Base-by-base conservation (phyloP, 2,113 vertebrate species). In the Amphiprion percula region DNA sequence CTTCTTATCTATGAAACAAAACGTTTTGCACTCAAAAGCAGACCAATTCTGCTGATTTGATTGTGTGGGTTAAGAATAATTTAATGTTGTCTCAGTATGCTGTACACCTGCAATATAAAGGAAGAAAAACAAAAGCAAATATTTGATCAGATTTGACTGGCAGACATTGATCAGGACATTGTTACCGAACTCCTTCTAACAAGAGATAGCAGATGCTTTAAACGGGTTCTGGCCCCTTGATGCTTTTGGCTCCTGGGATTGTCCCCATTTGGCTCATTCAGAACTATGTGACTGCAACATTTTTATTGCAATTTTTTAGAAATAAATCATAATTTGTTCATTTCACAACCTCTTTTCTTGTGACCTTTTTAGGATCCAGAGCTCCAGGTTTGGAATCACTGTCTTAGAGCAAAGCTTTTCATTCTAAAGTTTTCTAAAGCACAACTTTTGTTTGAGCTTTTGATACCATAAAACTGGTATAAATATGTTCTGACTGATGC, bases 401-500 rank as follows among this genome's bases (percentile, higher is more conserved):
- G 44, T 68, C 47, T 39, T 30, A n/a, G 2, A 55, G 1, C 28
- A 55, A 21, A 41, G 15, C 68, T 59, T 62, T 63, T 23, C 30
- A 19, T 15, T 44, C 6, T 17, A 55, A 66, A 50, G 6, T 53
- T 14, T 19, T 52, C 21, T 0, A 54, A 56, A 54, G 26, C 33
- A 44, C 41, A 44, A 28, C 30, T 41, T 60, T 58, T 11, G 28
- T 61, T 46, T 6, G 46, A 63, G 28, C 12, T n/a, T 26, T 41
- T 75, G 53, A 49, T 5, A 1, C 10, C 61, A 58, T 24, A 41
- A 28, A 66, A 37, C 39, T 26, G 5, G 6, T 47, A 49, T 63
- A 15, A 64, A 61, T 54, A 17, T 64, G 54, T 67, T 46, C 73
- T 52, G 44, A 62, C 17, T 49, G 60, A 54, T 62, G 33, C 75